These are phyloP conservation scores for Protula sp. DNA, from an alignment of 2,888 invertebrate species.

Conservation along the genomic window DNA sequence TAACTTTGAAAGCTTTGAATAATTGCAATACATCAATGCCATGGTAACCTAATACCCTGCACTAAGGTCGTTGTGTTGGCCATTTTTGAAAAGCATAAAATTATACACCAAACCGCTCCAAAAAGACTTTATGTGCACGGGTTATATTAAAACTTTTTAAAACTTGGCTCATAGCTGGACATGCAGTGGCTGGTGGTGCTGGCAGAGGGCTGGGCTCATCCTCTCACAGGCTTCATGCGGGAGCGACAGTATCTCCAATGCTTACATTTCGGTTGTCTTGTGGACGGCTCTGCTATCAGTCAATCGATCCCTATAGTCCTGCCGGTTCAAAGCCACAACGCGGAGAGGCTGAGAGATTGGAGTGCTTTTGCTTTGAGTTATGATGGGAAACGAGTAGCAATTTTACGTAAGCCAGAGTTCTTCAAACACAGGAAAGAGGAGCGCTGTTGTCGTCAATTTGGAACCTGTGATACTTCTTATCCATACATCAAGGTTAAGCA, in stretches of 20 bases:
- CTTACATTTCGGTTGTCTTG: conserved; percentile 85
- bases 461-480: conserved; percentile 77
- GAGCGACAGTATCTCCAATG: conserved; percentile 88
- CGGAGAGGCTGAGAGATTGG: conserved; percentile 65
- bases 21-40: too few species aligned
- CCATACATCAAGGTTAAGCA: conserved; percentile 75
- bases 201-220: conserved; percentile 96
- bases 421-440: conserved; percentile 92
- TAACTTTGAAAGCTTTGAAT: too few species aligned
- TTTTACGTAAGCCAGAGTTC: conserved; percentile 71
- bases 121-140: too few species aligned
- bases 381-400: conserved; percentile 52
- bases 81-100: too few species aligned
- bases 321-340: conserved; percentile 66
- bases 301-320: conserved; percentile 95
- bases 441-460: conserved; percentile 85
- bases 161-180: too few species aligned
- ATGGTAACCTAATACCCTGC: too few species aligned
- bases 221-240: conserved; percentile 93
- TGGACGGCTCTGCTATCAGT: conserved; percentile 69
- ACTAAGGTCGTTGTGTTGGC: too few species aligned
- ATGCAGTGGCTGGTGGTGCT: conserved; percentile 92
- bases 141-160: too few species aligned
- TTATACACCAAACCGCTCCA: too few species aligned
- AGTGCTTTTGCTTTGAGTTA: conserved; percentile 57